These are phyloP conservation scores for Sipha maydis DNA, from an alignment of 2,888 invertebrate genomes.

Conservation along the genomic window DNA sequence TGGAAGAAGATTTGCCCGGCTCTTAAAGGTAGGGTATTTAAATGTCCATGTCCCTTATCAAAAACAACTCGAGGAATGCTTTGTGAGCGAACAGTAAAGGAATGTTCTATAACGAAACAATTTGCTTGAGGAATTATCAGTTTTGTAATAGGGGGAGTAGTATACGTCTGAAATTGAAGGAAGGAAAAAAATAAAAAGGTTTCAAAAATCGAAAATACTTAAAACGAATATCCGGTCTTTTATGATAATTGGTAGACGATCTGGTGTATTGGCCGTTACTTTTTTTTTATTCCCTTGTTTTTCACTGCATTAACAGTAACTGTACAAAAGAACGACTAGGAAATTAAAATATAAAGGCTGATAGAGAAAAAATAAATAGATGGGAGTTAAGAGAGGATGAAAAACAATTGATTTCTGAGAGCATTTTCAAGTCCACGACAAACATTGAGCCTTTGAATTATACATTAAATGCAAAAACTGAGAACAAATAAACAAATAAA, in stretches of 20 bases:
- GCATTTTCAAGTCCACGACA: slow-evolving; percentile 50
- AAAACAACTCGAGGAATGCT: slow-evolving; percentile 48
- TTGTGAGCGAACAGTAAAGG: slow-evolving; percentile 39
- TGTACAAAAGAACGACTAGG: slow-evolving; percentile 40
- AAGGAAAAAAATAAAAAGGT: not conserved
- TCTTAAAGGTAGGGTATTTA: slow-evolving; percentile 78
- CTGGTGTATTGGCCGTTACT: slow-evolving; percentile 3
- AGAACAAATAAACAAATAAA: slow-evolving; percentile 54
- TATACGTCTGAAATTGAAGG: not conserved
- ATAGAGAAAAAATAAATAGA: not conserved
- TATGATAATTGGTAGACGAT: slow-evolving; percentile 33
- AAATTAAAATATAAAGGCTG: slow-evolving; percentile 45
- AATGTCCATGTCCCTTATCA: slow-evolving; percentile 33
- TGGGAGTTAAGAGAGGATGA: not conserved
- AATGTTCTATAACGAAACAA: slow-evolving; percentile 48
- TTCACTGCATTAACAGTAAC: slow-evolving; percentile 18
- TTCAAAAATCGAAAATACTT: slow-evolving; percentile 28
- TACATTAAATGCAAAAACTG: slow-evolving; percentile 57
- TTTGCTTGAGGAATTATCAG: slow-evolving; percentile 30
- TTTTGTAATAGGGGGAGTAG: slow-evolving; percentile 5
- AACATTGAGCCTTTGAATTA: slow-evolving; percentile 58
- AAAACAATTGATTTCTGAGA: slow-evolving; percentile 49
- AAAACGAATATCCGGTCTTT: slow-evolving; percentile 36
- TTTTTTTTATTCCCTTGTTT: slow-evolving; percentile 33
- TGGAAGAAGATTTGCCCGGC: slow-evolving; percentile 95